Evolutionary conservation across 2,888 invertebrate species (phyloP), one percentile per base, ranked within the genome.

Genomic region (Seira musarum): DNA sequence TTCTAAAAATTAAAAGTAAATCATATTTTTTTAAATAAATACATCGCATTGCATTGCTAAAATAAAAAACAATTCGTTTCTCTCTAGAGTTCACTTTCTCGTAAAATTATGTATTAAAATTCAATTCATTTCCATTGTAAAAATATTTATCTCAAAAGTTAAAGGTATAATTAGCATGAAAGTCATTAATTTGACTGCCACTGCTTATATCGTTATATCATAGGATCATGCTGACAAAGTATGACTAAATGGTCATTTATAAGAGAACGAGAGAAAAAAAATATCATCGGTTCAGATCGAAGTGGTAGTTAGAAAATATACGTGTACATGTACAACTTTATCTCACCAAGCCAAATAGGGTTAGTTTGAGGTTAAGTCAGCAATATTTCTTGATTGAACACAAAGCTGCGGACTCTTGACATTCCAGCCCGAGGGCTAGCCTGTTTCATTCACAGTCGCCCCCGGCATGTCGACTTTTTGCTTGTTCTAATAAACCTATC

Each of bases 301-400:
- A n/a, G n/a, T n/a, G n/a, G n/a, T n/a, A n/a, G n/a, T n/a, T n/a
- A n/a, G n/a, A n/a, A n/a, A n/a, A n/a, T n/a, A n/a, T n/a, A n/a
- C n/a, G n/a, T n/a, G n/a, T 13, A 40, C 40, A 40, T 8, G 40
- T 40, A 40, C 40, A 40, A 40, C 40, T 40, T 40, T 40, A 40
- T 40, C 40, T 40, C 6, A 40, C 40, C 13, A 40, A 13, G 6
- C 40, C 40, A 8, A 40, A 40, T 40, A 40, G 13, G 40, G 40
- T 40, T n/a, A n/a, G n/a, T n/a, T 40, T 40, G 6, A 40, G 40
- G 40, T 40, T 40, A 40, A 40, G 40, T 40, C 40, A 73, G 72
- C 64, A 72, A 79, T 79, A 79, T 72, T 72, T 79, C 79, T 79
- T 79, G 79, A 79, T 79, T 79, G 79, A 79, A n/a, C n/a, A n/a